Conservation (phyloP, 2,797 vertebrate genomes). For the Tragelaphus eurycerus region DNA sequence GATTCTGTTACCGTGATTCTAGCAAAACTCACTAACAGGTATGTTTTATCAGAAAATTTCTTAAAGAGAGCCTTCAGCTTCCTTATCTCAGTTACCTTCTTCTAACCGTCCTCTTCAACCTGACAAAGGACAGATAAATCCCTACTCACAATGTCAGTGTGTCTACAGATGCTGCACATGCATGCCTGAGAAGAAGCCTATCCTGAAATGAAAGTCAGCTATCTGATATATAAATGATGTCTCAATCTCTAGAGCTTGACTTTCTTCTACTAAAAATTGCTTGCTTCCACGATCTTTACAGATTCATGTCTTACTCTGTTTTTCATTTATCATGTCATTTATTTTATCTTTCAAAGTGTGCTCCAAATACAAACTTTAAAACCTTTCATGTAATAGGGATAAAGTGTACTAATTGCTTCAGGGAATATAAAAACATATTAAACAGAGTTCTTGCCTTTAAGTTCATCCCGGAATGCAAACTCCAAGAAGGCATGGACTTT, state of each 20-base stretch:
- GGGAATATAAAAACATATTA: neutral
- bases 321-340: neutral
- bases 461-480: neutral
- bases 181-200: constrained; percentile 13
- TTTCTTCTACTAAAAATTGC: constrained; percentile 34
- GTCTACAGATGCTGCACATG: neutral
- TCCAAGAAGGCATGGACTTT: neutral
- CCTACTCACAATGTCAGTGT: constrained; percentile 24
- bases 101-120: constrained; percentile 57
- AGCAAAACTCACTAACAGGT: constrained; percentile 48
- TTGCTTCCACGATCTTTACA: neutral
- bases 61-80: constrained; percentile 29
- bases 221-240: constrained; percentile 32
- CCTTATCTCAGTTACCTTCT: constrained; percentile 37
- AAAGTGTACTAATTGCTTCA: constrained; percentile 38
- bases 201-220: constrained; percentile 42
- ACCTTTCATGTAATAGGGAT: neutral
- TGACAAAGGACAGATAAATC: constrained; percentile 59
- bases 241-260: constrained; percentile 24
- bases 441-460: constrained; percentile 17
- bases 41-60: constrained; percentile 56
- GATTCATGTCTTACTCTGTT: neutral
- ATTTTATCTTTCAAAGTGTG: constrained; percentile 34
- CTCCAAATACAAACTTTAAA: constrained; percentile 31
- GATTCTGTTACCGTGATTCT: constrained; percentile 19